Evolutionary conservation across 2,113 vertebrate genomes (phyloP).

Genomic region (Aldabrachelys gigantea): DNA sequence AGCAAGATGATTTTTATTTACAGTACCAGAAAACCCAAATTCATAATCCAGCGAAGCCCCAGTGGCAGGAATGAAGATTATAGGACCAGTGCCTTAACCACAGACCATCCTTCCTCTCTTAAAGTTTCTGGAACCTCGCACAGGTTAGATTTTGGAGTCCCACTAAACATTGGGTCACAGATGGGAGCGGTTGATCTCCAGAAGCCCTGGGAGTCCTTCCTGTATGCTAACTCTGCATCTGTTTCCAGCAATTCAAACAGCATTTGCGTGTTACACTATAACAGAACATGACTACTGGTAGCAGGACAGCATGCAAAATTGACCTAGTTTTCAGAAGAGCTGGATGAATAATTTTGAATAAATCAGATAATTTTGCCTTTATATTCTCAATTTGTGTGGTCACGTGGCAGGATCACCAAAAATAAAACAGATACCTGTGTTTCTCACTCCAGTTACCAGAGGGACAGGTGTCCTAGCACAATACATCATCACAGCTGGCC

Average conservation of each 20-base stretch:
- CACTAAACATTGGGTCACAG: neutral
- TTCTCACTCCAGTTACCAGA: neutral
- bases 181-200: neutral
- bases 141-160: neutral
- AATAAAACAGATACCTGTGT: neutral
- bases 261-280: neutral
- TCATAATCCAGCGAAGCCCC: neutral
- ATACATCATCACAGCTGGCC: neutral
- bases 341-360: neutral
- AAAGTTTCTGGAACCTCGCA: neutral
- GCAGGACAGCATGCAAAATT: neutral
- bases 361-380: neutral
- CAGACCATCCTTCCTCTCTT: neutral
- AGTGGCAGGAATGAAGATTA: neutral
- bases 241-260: neutral
- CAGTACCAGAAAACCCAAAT: neutral
- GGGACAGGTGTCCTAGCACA: neutral
- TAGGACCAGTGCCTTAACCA: neutral
- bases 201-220: neutral
- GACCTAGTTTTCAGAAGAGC: neutral
- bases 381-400: neutral
- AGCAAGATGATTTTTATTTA: fast-evolving
- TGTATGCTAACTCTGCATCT: neutral
- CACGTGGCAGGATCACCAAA: neutral
- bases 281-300: too few relatives aligned